Base-by-base conservation (phyloP, 2,888 invertebrate genomes). In the Xylophagus ater region DNA sequence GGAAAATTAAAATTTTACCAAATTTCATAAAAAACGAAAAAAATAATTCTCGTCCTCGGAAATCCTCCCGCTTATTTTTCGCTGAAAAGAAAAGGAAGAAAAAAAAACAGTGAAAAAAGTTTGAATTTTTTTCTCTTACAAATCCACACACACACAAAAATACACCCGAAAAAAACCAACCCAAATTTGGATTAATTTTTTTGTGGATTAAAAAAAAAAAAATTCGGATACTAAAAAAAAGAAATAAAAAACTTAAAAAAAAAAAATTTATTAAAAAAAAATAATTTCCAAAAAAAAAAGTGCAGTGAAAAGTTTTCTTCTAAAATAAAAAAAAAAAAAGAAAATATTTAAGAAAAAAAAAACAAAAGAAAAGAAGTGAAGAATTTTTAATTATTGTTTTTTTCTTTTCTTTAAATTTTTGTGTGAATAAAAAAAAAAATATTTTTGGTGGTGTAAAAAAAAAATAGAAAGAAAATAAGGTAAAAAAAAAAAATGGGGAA, bases 161-260 rank as follows among this genome's bases (percentile, higher is more conserved):
- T 46, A 44, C 39, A 43, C 37, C 38, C 40, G 43, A 39, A 36
- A 53, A 54, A 56, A 53, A 51, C 49, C 54, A 51, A n/a, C n/a
- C n/a, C n/a, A n/a, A n/a, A n/a, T n/a, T n/a, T n/a, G n/a, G n/a
- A n/a, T n/a, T n/a, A n/a, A n/a, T n/a, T n/a, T n/a, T n/a, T n/a
- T n/a, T n/a, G n/a, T n/a, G n/a, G n/a, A n/a, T n/a, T 47, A 33
- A 17, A 37, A 37, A 31, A 25, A 18, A 19, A 37, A 36, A 29
- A 43, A 40, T 47, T 41, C 37, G 18, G 42, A 46, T 42, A 41
- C 30, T 42, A 43, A 47, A 32, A 31, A 34, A 37, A 43, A 28
- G 29, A 33, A 39, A 43, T 34, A 43, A 43, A 46, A 34, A 25
- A 34, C 15, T 23, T 23, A 34, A 45, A 37, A 44, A 44, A 37